These are phyloP conservation scores for Cirrhinus mrigala DNA, from an alignment of 2,797 vertebrate genomes.

Conservation along the genomic window DNA sequence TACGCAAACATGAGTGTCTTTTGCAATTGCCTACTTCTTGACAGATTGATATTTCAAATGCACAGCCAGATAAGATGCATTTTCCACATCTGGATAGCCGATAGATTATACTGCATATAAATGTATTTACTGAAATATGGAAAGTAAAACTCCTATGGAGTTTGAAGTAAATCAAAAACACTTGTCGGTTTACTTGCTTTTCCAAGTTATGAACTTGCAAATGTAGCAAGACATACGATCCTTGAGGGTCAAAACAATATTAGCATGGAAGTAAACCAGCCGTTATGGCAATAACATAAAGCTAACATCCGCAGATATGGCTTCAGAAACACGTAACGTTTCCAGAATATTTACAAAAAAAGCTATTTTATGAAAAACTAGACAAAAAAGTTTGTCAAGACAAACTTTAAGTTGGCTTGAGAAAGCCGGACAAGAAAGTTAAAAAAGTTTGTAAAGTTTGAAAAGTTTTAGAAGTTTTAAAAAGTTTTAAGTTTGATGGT, in stretches of 20 bases:
- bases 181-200: constrained; percentile 2
- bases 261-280: neutral
- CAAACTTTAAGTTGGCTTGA: too few species aligned
- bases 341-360: neutral
- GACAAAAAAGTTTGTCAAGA: too few species aligned
- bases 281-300: neutral
- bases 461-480: too few species aligned
- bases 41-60: constrained; percentile 82
- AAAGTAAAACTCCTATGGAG: constrained; percentile 8
- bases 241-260: constrained; percentile 6
- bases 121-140: constrained; percentile 27
- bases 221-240: neutral
- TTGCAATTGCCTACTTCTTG: constrained; percentile 69
- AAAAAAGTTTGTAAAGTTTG: too few species aligned
- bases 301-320: neutral
- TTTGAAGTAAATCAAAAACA: constrained; percentile 6
- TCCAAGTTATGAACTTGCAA: neutral
- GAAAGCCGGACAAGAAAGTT: too few species aligned
- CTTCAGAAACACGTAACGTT: neutral
- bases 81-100: constrained; percentile 63
- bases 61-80: constrained; percentile 54
- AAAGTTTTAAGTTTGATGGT: too few species aligned
- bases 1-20: constrained; percentile 69
- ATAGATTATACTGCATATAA: constrained; percentile 44
- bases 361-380: too few species aligned